Evolutionary conservation across 2,113 vertebrate genomes (phyloP), one percentile per base, ranked within the genome.

Genomic region (Pardalotus punctatus): DNA sequence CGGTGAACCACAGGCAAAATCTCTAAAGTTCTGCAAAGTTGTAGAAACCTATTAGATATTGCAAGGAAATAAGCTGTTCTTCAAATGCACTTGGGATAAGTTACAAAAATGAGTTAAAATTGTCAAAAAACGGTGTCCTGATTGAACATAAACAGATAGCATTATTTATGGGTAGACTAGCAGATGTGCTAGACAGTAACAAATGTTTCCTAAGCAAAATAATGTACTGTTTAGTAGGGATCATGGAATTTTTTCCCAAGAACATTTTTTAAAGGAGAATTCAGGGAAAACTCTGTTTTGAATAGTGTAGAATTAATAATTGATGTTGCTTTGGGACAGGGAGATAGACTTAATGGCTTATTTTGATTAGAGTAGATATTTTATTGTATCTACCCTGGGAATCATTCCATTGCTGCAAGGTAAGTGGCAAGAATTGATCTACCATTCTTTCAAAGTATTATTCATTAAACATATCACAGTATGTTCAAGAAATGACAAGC

Each of bases 311-410:
- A 86, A 81, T 78, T 84, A 81, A 79, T 81, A 94, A 86, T 25
- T 84, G 35, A 70, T 89, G 5, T 33, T 70, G 25, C 42, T 81
- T 50, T 78, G 86, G 89, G 81, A 89, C 27, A 42, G 14, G 14
- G 28, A 90, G 57, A 40, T 40, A 66, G 47, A 81, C 91, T 86
- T 81, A 95, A 94, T 86, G 47, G 53, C 21, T 84, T 91, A 29
- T 81, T 96, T 94, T 91, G 36, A 91, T 94, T 91, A 70, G 42
- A 95, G 36, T 35, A 81, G 57, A 9, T 73, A 77, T 83, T 92
- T 25, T 73, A 45, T 81, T 76, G 17, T 42, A 23, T 48, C 48
- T 57, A 88, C 29, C 9, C 25, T 9, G 6, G 45, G 54, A 91
- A 88, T 86, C 20, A 47, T 65, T 88, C 42, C 18, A 3, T 71